Conservation (phyloP, 2,797 vertebrate species). For the Amniataba percoides region DNA sequence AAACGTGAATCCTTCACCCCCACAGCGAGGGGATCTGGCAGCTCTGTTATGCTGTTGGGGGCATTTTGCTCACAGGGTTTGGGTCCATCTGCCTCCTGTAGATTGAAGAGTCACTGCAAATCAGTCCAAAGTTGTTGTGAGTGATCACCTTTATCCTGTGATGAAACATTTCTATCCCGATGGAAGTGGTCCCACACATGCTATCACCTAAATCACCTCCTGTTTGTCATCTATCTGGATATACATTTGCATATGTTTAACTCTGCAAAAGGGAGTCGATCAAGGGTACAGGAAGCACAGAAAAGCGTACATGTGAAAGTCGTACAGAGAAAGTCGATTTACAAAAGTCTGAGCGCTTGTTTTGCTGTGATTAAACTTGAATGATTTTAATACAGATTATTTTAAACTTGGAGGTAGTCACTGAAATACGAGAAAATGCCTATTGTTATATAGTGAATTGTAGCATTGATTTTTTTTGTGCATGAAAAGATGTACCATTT, state of each 20-base stretch:
- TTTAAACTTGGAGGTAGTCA: neutral
- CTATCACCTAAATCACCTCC: no score
- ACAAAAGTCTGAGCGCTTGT: neutral
- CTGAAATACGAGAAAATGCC: neutral
- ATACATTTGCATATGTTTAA: neutral
- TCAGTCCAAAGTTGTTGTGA: no score
- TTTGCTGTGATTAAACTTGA: neutral
- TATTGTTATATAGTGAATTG: neutral
- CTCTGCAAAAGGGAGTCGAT: neutral
- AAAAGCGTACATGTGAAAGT: neutral
- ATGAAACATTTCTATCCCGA: no score
- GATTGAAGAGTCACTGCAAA: no score
- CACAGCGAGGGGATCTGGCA: no score
- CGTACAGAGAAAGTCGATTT: neutral
- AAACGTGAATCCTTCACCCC: no score
- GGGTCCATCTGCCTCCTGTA: no score
- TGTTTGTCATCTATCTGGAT: no score
- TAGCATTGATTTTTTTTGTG: neutral
- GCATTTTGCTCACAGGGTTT: no score
- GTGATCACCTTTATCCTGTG: no score
- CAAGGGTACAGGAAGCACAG: neutral
- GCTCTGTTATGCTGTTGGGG: no score
- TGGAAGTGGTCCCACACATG: no score
- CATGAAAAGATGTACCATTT: neutral
- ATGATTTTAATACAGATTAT: neutral